Base-by-base conservation (phyloP, 2,888 invertebrate genomes). In the Bhutanitis thaidina region DNA sequence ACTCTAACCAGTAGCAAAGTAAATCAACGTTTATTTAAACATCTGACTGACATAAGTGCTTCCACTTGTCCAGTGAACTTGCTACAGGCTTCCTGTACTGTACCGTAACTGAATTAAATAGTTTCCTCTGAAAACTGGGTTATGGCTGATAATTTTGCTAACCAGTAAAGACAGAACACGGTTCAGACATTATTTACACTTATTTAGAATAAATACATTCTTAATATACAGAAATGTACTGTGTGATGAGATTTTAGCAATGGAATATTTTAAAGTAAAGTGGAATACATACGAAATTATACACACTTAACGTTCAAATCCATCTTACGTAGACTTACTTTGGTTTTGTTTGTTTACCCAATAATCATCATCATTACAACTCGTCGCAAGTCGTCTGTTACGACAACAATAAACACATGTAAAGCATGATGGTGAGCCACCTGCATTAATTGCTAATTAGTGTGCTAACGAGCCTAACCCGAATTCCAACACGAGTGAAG, bases 91-190 rank as follows among this genome's bases (percentile, higher is more conserved):
- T 71, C 61, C 69, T 61, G 69, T 62, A 65, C 57, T 59, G 62
- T 57, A 71, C 67, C 69, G 70, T 69, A 80, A 81, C 74, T 77
- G 78, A 82, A 82, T 86, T 82, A 82, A 80, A 80, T 76, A 83
- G 80, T 80, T 82, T 68, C 68, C 61, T 64, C 65, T 71, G 62
- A 75, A 77, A 85, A 82, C 78, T 80, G 68, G 80, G 77, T 75
- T 79, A 74, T 69, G 74, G 71, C 73, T 74, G 84, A 79, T 80
- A 81, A 80, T 82, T 81, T 79, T 67, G 67, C 59, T 62, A 67
- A 68, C 67, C 65, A 68, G 69, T 61, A 66, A 65, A 53, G 54
- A 53, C 45, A 13, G 56, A 53, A 60, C 59, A 53, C 51, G 55
- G 51, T 55, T 44, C 57, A 60, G 54, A 47, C 54, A 55, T 65